These are phyloP conservation scores for Chionodraco myersi DNA, from an alignment of 2,113 vertebrate genomes.

Conservation along the genomic window DNA sequence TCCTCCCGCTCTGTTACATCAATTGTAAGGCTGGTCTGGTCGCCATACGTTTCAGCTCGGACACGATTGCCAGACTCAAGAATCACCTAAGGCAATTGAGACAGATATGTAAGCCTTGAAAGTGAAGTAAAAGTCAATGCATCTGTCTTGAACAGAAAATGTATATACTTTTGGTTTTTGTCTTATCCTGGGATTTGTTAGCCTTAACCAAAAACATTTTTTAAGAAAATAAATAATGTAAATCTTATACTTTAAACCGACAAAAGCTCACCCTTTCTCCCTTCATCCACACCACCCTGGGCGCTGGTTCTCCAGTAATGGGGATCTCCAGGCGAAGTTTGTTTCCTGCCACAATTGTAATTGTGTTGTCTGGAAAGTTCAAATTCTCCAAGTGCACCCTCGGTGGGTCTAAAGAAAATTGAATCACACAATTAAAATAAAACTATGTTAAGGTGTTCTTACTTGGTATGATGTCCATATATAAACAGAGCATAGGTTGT, in stretches of 20 bases:
- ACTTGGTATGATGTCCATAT: neutral
- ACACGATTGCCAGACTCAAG: constrained; percentile 90
- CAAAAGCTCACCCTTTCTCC: constrained; percentile 91
- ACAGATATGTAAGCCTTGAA: neutral
- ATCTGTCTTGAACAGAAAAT: neutral
- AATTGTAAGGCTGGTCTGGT: constrained; percentile 94
- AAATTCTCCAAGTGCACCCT: constrained; percentile 92
- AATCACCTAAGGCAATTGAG: constrained; percentile 84
- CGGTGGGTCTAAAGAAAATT: constrained; percentile 89
- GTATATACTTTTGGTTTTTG: neutral
- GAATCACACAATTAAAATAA: neutral
- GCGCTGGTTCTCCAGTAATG: constrained; percentile 92
- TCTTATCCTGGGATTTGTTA: neutral
- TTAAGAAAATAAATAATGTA: too few relatives aligned
- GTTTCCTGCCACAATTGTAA: constrained; percentile 94
- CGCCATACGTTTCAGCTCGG: constrained; percentile 89
- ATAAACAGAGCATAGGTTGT: neutral
- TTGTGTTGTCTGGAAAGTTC: constrained; percentile 90
- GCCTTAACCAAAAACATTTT: neutral
- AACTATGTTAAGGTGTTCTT: neutral
- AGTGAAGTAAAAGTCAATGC: neutral
- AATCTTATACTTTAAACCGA: neutral
- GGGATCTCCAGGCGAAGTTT: constrained; percentile 97
- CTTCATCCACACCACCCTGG: constrained; percentile 94
- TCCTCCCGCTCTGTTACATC: constrained; percentile 94